A percentile compares a stretch with the other conserved stretches of the same genome.
Evolutionary conservation across 2,113 vertebrate species (phyloP).

Genomic region (Seriola dumerili): DNA sequence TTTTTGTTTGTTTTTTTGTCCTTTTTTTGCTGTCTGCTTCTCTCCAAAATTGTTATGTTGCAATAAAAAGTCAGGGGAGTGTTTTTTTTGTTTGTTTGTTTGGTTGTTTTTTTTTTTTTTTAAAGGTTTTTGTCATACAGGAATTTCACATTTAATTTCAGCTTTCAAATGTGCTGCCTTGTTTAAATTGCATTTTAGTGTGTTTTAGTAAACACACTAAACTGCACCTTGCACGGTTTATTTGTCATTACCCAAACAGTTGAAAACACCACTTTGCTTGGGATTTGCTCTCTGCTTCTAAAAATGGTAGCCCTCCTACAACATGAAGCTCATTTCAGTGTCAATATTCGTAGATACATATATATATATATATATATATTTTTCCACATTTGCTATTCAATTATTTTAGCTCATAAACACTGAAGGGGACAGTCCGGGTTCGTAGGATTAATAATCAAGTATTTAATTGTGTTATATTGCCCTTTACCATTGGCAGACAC

Average conservation of each 20-base stretch:
- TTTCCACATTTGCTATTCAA: conserved; percentile 1
- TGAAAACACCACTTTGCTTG: conserved; percentile 1
- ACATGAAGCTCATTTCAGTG: background rate
- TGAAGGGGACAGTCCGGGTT: conserved; percentile 22
- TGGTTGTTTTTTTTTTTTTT: background rate
- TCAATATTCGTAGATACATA: background rate
- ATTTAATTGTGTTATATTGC: conserved; percentile 32
- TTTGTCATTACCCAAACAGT: background rate
- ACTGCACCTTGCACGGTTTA: background rate
- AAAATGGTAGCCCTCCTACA: background rate
- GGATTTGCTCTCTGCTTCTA: background rate
- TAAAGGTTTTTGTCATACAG: background rate
- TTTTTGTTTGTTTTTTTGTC: background rate
- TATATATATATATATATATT: too few species aligned
- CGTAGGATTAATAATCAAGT: conserved; percentile 15
- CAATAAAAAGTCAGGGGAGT: background rate
- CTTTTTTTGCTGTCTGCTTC: background rate
- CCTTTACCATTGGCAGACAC: conserved; percentile 29
- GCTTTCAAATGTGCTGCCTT: background rate
- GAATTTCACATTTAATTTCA: conserved; percentile 9
- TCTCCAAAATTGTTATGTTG: background rate
- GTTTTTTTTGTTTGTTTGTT: background rate
- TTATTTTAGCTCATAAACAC: conserved; percentile 20
- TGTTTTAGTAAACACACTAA: conserved; percentile 15
- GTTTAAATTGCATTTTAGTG: conserved; percentile 1